Evolutionary conservation across 2,113 vertebrate genomes (phyloP).

Genomic region (Cryptoleucopteryx plumbea): DNA sequence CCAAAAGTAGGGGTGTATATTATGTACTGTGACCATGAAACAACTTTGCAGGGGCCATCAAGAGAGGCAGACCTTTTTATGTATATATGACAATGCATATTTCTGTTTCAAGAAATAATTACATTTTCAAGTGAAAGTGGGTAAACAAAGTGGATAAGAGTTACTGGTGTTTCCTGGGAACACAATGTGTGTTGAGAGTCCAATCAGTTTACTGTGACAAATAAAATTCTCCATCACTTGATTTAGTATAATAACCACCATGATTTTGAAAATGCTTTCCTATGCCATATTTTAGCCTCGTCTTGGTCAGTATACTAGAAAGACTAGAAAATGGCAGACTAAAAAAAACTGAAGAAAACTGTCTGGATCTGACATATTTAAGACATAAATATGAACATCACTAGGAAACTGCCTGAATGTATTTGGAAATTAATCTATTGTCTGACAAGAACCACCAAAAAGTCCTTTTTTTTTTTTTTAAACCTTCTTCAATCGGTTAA

Average conservation of each 20-base stretch:
- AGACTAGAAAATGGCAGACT: neutral
- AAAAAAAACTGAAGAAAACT: neutral
- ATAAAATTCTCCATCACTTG: neutral
- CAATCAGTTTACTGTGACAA: neutral
- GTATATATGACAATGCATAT: neutral
- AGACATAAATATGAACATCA: neutral
- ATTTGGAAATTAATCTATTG: neutral
- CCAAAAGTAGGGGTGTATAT: rapidly evolving
- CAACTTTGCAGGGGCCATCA: neutral
- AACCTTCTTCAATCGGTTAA: neutral
- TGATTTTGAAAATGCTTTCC: neutral
- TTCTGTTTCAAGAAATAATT: neutral
- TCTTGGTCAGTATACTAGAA: neutral
- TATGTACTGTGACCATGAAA: neutral
- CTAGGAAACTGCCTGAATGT: neutral
- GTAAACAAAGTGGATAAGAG: neutral
- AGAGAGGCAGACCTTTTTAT: neutral
- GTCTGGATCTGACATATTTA: neutral
- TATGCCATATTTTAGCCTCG: neutral
- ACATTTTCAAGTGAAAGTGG: neutral
- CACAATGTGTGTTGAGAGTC: neutral
- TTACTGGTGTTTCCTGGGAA: neutral
- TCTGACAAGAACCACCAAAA: neutral
- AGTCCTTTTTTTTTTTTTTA: neutral
- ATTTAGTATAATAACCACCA: neutral